Evolutionary conservation across 2,888 invertebrate genomes (phyloP), one percentile per base, ranked within the genome.

Genomic region (Agrotis clavis): DNA sequence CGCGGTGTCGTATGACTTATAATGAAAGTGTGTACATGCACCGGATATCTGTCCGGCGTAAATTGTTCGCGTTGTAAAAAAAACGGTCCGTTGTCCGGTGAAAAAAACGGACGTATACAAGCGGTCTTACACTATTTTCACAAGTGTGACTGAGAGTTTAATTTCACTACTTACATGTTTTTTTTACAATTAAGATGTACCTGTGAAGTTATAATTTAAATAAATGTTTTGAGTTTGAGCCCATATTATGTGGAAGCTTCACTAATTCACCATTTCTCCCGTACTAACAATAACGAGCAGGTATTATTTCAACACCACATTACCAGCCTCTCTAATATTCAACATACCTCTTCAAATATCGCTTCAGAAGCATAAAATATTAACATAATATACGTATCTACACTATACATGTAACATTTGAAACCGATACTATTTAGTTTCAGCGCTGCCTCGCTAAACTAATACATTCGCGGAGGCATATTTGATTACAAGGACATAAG

Each of bases 401-500:
- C 65, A 48, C 41, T 35, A 45, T 41, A 59, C 21, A 21, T 30
- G 41, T 21, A 41, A 59, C 48, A 45, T 71, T 69, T 81, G 84
- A 68, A 70, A 84, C 70, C 61, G 70, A 82, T 79, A 77, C 71
- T 30, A 66, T 71, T 68, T 79, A 76, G 71, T 79, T 72, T 54
- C 69, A 77, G 25, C 54, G 54, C 54, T 30, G 72, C 67, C 30
- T 56, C 70, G 21, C 51, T 45, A 51, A 50, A 78, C 69, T 81
- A 68, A 75, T 63, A 83, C 75, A 72, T 74, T 79, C 67, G 71
- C 79, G 66, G 59, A 60, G 64, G 56, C 67, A 72, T 84, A 80
- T 85, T 78, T 76, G 69, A 78, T 84, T 82, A 84, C 81, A 75
- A 47, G 35, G 25, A 60, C 76, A 61, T 84, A 78, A 41, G 83